Base-by-base conservation (phyloP, 2,113 vertebrate species). In the Phocoena sinus region DNA sequence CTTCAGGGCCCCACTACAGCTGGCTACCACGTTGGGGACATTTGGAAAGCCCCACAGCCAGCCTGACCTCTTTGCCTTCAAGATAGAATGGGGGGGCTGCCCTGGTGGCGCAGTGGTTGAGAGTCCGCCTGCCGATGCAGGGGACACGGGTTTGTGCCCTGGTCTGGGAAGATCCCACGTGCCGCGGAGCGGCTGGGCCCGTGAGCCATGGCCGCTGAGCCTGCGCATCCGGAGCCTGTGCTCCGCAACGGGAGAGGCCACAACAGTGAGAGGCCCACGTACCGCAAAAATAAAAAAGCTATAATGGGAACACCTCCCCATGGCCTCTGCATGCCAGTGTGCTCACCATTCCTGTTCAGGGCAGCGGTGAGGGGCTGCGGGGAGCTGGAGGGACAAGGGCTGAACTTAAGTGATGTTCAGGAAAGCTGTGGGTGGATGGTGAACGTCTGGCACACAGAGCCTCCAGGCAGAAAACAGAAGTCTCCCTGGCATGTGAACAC, bases 381-480 rank as follows among this genome's bases (percentile, higher is more conserved):
- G 15, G 26, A 23, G n/a, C 4, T 0, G 0, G 41, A n/a, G 62
- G 80, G 62, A 70, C n/a, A 26, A 38, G 41, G 11, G 36, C 44
- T 31, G 18, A 87, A 6, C 11, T 20, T 1, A 17, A 58, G 44
- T 14, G 20, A 1, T 10, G 21, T 56, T 63, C 73, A 36, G 68
- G 33, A 76, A 89, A 50, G 20, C 85, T 82, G 8, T 20, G 36
- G 25, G 23, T 1, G 28, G 17, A 28, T 1, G 13, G 20, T 85
- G 58, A 91, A 50, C 1, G 1, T 15, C 60, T n/a, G 9, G 12
- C 33, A 80, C 58, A 77, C 79, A 77, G 91, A 58, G 15, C 50
- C 76, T 56, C 20, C 20, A 13, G 17, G 20, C 36, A 65, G 73
- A 67, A 79, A 60, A 41, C 2, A 12, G 36, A 62, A 8, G n/a